Evolutionary conservation across 2,797 vertebrate species (phyloP).

Genomic region (Molossus molossus): DNA sequence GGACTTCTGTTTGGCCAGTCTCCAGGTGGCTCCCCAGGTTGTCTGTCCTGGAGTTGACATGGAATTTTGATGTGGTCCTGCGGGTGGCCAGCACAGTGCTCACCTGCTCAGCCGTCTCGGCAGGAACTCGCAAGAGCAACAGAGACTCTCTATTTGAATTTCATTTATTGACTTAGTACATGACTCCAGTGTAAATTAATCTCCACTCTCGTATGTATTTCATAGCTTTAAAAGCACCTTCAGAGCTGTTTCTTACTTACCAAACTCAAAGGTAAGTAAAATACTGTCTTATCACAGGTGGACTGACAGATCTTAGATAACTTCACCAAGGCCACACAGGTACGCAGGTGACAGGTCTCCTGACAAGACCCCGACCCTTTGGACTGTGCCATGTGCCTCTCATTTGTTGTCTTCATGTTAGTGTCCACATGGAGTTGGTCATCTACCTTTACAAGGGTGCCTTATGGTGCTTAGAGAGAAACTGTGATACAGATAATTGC

Average conservation of each 20-base stretch:
- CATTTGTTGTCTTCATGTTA: background rate
- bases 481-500: background rate
- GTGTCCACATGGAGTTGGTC: accelerated
- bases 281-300: background rate
- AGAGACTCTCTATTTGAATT: background rate
- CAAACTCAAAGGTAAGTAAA: background rate
- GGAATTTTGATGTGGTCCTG: background rate
- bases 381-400: background rate
- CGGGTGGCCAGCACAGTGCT: background rate
- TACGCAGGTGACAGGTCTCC: background rate
- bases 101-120: background rate
- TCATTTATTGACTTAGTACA: background rate
- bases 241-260: background rate
- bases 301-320: background rate
- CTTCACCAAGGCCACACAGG: background rate
- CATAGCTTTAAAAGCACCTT: background rate
- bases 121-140: background rate
- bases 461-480: background rate
- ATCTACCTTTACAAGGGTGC: background rate
- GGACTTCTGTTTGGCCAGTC: background rate
- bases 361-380: background rate
- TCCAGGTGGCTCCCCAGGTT: background rate
- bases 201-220: background rate
- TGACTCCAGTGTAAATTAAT: background rate
- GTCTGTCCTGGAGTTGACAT: background rate